Percentiles rank a stretch among this genome's conserved stretches.
Evolutionary conservation across 2,888 invertebrate species (phyloP).

Genomic region (Agriopis aurantiaria): DNA sequence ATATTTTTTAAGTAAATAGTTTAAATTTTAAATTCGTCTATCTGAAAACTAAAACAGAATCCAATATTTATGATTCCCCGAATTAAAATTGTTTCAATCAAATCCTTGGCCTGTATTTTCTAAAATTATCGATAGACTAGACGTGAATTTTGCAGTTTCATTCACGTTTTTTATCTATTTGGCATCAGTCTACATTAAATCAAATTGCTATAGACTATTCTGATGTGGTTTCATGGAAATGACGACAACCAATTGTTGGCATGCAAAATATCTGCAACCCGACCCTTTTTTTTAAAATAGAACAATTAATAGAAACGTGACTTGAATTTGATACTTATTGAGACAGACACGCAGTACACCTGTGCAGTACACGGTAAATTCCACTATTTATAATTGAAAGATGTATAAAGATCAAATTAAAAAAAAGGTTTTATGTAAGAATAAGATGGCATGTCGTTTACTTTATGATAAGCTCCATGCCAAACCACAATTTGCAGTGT

Average conservation of each 20-base stretch:
- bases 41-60: background rate
- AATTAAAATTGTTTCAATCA: constrained; percentile 16
- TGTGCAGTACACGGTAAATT: too few relatives aligned
- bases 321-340: background rate
- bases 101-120: constrained; percentile 26
- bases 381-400: background rate
- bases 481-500: too few relatives aligned
- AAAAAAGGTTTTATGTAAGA: too few relatives aligned
- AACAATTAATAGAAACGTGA: background rate
- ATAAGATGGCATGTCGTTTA: too few relatives aligned
- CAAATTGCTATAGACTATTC: constrained; percentile 9
- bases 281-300: background rate
- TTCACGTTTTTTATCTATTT: constrained; percentile 34
- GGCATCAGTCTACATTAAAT: constrained; percentile 23
- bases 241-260: background rate
- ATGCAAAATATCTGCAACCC: background rate
- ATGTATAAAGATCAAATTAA: too few relatives aligned
- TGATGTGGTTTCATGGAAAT: background rate
- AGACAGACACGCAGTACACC: too few relatives aligned
- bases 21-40: background rate
- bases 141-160: constrained; percentile 31
- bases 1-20: too few relatives aligned
- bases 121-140: constrained; percentile 26
- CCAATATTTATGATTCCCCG: background rate
- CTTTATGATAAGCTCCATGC: too few relatives aligned